A percentile compares a stretch with the other conserved stretches of the same genome.
Evolutionary conservation across 2,797 vertebrate species (phyloP).

Genomic region (Enteromius viviparus): DNA sequence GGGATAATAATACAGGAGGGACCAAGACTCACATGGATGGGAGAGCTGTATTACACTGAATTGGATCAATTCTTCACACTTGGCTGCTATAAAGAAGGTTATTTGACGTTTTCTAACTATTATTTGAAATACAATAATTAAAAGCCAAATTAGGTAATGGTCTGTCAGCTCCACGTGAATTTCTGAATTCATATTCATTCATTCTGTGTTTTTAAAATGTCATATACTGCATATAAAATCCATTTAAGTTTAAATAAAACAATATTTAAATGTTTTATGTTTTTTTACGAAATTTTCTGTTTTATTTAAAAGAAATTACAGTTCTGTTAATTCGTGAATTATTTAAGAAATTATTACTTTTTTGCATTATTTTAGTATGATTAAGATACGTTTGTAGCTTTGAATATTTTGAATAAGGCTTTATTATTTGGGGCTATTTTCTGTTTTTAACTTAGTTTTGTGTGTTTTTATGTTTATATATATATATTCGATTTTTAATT

Average conservation of each 20-base stretch:
- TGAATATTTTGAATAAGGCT: not conserved
- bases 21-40: not conserved
- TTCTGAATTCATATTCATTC: not conserved
- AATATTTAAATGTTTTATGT: not conserved
- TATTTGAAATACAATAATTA: not conserved
- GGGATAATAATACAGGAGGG: constrained; percentile 16
- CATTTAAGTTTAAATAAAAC: not conserved
- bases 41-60: not conserved
- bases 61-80: not conserved
- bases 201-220: not conserved
- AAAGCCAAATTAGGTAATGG: constrained; percentile 7
- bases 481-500: not conserved
- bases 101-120: not conserved
- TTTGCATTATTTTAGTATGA: not conserved
- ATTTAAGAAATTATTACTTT: too few relatives aligned
- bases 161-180: not conserved
- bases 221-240: not conserved
- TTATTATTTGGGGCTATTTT: not conserved
- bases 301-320: too few relatives aligned
- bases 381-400: not conserved
- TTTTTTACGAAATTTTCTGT: too few relatives aligned
- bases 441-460: not conserved
- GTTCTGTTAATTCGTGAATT: not conserved
- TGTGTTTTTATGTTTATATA: not conserved
- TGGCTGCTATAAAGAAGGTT: not conserved